phyloP scores from a whole-genome alignment of 2,113 vertebrate genomes.

The Phaethon lepturus region DNA sequence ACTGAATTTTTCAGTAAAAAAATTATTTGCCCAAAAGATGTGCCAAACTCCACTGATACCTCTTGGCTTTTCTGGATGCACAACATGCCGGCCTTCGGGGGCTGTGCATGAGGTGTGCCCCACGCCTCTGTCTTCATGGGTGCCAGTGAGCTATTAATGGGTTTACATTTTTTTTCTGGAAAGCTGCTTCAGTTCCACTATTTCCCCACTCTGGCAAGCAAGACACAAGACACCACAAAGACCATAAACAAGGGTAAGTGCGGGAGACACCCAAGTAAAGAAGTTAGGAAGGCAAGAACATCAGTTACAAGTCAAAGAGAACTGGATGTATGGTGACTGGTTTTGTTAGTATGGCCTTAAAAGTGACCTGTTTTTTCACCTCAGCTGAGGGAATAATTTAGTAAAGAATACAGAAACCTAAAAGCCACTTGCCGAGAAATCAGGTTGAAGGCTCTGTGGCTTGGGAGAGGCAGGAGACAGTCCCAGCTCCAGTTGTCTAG shows the following conservation, averaged over 20 bases:
- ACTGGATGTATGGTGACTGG: neutral
- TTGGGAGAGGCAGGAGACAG: neutral
- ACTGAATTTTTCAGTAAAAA: neutral
- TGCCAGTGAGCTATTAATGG: neutral
- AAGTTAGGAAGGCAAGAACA: neutral
- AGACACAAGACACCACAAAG: neutral
- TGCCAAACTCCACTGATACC: neutral
- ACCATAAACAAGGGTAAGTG: neutral
- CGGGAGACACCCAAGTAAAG: neutral
- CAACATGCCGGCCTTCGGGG: fast-evolving
- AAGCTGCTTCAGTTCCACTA: neutral
- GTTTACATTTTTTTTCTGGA: neutral
- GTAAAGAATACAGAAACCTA: neutral
- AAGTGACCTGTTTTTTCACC: neutral
- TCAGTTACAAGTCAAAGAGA: neutral
- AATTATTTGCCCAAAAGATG: neutral
- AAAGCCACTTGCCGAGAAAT: neutral
- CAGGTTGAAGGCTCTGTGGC: neutral
- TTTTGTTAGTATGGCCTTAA: neutral
- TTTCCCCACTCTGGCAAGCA: neutral
- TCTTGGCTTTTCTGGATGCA: neutral
- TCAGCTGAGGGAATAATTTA: neutral
- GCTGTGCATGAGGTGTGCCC: neutral
- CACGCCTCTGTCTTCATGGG: neutral
- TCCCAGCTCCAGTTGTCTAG: neutral